Base-by-base conservation (phyloP, 2,797 vertebrate species). In the Cyprinodon diabolis region DNA sequence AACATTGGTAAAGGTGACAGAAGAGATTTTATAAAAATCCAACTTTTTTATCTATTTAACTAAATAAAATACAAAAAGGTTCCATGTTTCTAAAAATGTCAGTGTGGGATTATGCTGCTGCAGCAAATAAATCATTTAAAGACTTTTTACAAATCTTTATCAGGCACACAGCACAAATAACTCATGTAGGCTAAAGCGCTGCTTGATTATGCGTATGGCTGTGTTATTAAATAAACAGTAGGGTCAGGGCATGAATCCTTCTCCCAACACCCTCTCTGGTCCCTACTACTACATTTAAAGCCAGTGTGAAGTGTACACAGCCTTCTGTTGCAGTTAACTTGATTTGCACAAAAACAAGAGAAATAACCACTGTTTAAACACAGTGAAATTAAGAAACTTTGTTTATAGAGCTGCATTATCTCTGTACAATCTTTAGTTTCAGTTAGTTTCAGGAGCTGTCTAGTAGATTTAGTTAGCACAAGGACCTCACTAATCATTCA, bases 401-500 rank as follows among this genome's bases (percentile, higher is more conserved):
- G 69, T 57, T 48, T 23, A 48, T 17, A 54, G 37, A 6, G 19
- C 63, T 9, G 14, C 40, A n/a, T 70, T 43, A 35, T 52, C 43
- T 62, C 11, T 49, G 52, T 6, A 47, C 47, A 56, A 23, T 12
- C 13, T 23, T 56, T 56, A 56, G 54, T 12, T 56, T 25, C 13
- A 56, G 54, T 13, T 25, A 23, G 23, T 10, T 3, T 5, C 43
- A 68, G 1, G 1, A 66, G 57, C 1, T 1, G 65, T 81, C 74
- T 73, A 77, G 58, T 49, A 47, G 30, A 74, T 68, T 65, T 65
- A 75, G 87, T 82, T 83, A 78, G 75, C 75, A 19, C 54, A 68
- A 82, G 66, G 76, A 76, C 52, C 13, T 80, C 74, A 54, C 56
- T 6, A 19, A 72, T 79, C 84, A 72, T 92, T 80, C 74, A 87